Conservation (phyloP, 1,140 invertebrate species). For the Helicoverpa zea region DNA sequence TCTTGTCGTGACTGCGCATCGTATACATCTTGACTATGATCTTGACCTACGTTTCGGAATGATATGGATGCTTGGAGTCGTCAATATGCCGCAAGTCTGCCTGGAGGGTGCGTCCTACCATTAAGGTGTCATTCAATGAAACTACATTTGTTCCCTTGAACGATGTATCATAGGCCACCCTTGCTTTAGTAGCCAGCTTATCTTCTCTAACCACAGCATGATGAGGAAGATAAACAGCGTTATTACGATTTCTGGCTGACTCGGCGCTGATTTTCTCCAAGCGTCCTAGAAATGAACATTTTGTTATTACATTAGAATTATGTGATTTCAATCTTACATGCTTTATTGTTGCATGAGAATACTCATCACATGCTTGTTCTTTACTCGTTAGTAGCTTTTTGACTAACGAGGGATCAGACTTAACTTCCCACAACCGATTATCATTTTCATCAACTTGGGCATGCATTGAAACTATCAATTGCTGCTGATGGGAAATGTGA, state of each 20-base stretch:
- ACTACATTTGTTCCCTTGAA: conserved; percentile 42
- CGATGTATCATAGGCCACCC: conserved; percentile 54
- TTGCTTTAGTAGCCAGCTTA: conserved; percentile 14
- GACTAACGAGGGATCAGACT: conserved; percentile 37
- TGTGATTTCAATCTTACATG: conserved; percentile 49
- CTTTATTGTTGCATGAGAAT: conserved; percentile 36
- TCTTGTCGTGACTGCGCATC: conserved; percentile 1
- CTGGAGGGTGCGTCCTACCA: conserved; percentile 74
- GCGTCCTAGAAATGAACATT: conserved; percentile 55
- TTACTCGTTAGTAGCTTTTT: conserved; percentile 30
- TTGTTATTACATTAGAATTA: conserved; percentile 52
- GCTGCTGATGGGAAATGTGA: conserved; percentile 31
- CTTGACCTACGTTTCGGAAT: conserved; percentile 16
- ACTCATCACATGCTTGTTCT: conserved; percentile 48
- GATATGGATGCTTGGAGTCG: conserved; percentile 70
- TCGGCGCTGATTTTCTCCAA: conserved; percentile 47
- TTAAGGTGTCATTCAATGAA: conserved; percentile 73
- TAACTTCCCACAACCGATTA: conserved; percentile 53
- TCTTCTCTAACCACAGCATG: conserved; percentile 37
- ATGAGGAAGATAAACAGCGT: conserved; percentile 40
- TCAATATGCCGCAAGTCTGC: conserved; percentile 67
- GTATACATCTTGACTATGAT: conserved; percentile 33
- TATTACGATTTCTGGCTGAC: conserved; percentile 12
- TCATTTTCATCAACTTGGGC: conserved; percentile 46
- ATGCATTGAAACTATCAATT: conserved; percentile 41